phyloP scores from a whole-genome alignment of 2,797 vertebrate species.

The Oreochromis mossambicus region DNA sequence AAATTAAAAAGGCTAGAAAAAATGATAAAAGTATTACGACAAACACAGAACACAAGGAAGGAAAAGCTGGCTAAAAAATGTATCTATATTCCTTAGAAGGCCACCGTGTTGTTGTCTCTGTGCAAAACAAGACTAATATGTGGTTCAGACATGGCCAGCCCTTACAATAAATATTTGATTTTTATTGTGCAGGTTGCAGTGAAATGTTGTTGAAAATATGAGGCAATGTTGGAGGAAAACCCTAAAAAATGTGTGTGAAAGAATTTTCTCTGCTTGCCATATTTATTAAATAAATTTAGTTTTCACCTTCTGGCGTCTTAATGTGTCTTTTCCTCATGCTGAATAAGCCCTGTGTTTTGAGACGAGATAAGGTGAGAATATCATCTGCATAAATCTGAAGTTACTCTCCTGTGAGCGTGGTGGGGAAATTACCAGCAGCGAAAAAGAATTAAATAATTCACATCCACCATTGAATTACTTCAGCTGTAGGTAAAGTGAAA shows the following conservation, averaged over 20 bases:
- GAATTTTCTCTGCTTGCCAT: not conserved
- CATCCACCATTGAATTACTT: conserved; percentile 3
- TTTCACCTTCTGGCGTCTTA: not conserved
- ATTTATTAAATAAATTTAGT: not conserved
- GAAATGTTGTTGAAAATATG: not conserved
- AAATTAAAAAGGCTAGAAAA: not conserved
- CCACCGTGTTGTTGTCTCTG: not conserved
- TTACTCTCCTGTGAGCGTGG: not conserved
- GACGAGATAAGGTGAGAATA: not conserved
- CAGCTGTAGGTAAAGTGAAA: not conserved
- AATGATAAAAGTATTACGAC: not conserved
- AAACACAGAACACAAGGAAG: not conserved
- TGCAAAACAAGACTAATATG: not conserved
- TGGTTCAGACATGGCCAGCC: not conserved
- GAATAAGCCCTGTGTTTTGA: not conserved
- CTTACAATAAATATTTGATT: not conserved
- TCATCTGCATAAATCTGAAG: not conserved
- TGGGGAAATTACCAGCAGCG: not conserved
- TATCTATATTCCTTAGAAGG: not conserved
- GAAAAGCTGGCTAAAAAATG: not conserved
- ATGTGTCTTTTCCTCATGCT: not conserved
- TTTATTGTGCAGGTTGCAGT: not conserved
- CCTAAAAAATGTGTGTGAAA: not conserved
- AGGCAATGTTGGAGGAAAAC: not conserved
- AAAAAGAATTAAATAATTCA: conserved; percentile 1